Percentiles rank a stretch among this genome's conserved stretches.
phyloP scores from a whole-genome alignment of 2,113 vertebrate species.

The Hoplias malabaricus region DNA sequence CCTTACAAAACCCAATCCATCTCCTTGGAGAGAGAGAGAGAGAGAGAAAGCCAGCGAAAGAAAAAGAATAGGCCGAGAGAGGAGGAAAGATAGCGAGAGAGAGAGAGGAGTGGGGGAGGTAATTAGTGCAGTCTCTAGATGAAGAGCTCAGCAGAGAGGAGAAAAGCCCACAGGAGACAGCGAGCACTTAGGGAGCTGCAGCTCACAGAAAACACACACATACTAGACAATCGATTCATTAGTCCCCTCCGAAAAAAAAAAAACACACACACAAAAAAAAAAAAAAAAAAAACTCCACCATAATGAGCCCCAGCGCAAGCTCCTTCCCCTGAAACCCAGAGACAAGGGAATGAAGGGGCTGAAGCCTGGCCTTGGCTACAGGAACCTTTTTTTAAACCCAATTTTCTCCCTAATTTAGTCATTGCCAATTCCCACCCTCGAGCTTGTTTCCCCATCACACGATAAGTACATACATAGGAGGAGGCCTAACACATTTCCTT shows the following conservation, averaged over 20 bases:
- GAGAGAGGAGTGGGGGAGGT: slow-evolving; percentile 56
- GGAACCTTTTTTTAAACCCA: not conserved
- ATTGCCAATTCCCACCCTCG: not conserved
- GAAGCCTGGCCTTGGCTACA: not conserved
- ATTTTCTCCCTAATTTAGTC: not conserved
- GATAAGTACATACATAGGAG: not conserved
- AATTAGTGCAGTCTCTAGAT: slow-evolving; percentile 77
- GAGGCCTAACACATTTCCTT: not conserved
- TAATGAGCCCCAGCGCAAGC: slow-evolving; percentile 68
- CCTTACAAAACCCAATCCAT: not conserved
- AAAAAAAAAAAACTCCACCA: slow-evolving; percentile 69
- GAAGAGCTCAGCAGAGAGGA: slow-evolving; percentile 71
- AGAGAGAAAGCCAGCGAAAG: slow-evolving; percentile 26
- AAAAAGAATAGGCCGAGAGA: slow-evolving; percentile 19
- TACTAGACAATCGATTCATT: slow-evolving; percentile 79
- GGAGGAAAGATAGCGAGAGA: slow-evolving; percentile 33
- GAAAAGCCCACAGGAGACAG: slow-evolving; percentile 67
- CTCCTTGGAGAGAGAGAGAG: not conserved
- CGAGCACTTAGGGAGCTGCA: slow-evolving; percentile 63
- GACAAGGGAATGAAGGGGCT: slow-evolving; percentile 42
- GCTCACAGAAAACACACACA: slow-evolving; percentile 65
- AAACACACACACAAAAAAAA: no score
- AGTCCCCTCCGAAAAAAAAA: no score
- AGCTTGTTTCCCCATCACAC: not conserved
- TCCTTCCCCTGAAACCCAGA: slow-evolving; percentile 60